Evolutionary conservation across 2,888 invertebrate genomes (phyloP).

Genomic region (Drosophila rellima): DNA sequence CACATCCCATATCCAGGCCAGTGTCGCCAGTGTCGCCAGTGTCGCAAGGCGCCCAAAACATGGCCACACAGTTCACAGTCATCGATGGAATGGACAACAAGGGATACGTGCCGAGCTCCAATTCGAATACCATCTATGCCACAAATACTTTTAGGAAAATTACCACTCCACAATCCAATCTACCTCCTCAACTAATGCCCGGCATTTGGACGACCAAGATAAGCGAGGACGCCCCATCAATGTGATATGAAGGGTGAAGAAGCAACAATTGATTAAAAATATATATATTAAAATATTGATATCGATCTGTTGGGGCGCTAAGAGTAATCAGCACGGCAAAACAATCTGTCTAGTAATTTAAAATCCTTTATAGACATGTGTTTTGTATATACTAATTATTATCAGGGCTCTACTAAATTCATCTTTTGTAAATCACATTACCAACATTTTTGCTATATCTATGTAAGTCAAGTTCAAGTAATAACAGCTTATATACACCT

Average conservation of each 20-base stretch:
- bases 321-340: constrained; percentile 5
- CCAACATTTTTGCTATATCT: constrained; percentile 37
- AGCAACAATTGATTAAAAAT: constrained; percentile 4
- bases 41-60: constrained; percentile 59
- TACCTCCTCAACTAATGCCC: constrained; percentile 85
- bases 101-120: constrained; percentile 59
- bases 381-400: constrained; percentile 19
- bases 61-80: constrained; percentile 67
- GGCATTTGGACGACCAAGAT: constrained; percentile 85
- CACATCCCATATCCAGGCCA: constrained; percentile 65
- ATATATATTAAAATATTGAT: constrained; percentile 15
- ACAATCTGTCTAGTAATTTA: constrained; percentile 44
- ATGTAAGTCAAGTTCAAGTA: constrained; percentile 33
- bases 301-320: constrained; percentile 16
- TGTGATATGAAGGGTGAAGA: constrained; percentile 43
- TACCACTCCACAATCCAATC: constrained; percentile 82
- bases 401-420: constrained; percentile 22
- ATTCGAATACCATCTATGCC: constrained; percentile 61
- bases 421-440: constrained; percentile 52
- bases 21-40: constrained; percentile 36
- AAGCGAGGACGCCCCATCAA: constrained; percentile 76
- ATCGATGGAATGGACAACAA: constrained; percentile 80
- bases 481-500: constrained; percentile 21
- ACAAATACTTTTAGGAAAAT: constrained; percentile 74
- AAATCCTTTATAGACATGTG: constrained; percentile 47